Conservation (phyloP, 2,888 invertebrate species). For the Eumacrocentrus americanus region DNA sequence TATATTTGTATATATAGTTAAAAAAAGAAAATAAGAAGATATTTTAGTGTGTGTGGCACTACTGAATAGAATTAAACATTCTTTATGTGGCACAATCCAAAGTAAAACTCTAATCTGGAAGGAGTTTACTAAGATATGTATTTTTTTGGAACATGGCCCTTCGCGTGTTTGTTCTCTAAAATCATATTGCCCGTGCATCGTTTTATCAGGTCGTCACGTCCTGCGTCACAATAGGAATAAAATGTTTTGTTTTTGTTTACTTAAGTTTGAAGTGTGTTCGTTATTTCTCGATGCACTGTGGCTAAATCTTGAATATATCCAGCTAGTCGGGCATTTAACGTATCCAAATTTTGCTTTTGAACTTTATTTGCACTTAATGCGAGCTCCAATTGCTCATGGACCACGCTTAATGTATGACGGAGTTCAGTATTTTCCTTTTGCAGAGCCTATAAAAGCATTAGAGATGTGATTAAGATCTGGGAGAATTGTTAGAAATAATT, state of each 20-base stretch:
- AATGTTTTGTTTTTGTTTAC: constrained; percentile 29
- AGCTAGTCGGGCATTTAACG: constrained; percentile 83
- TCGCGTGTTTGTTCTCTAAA: constrained; percentile 29
- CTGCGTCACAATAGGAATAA: constrained; percentile 25
- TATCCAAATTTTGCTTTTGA: constrained; percentile 79
- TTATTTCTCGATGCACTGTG: constrained; percentile 82
- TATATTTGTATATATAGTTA: neutral
- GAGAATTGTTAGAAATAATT: neutral
- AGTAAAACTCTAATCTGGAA: constrained; percentile 28
- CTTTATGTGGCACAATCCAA: constrained; percentile 25
- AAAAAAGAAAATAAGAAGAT: constrained; percentile 9
- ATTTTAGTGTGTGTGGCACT: constrained; percentile 34
- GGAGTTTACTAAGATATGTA: constrained; percentile 40
- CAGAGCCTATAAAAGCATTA: constrained; percentile 58
- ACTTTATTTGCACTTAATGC: constrained; percentile 82
- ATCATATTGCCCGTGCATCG: constrained; percentile 11
- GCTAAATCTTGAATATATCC: constrained; percentile 80
- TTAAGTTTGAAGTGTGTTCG: constrained; percentile 81
- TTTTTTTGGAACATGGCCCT: constrained; percentile 44
- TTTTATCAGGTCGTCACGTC: constrained; percentile 27
- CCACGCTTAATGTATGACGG: constrained; percentile 72
- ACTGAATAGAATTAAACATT: constrained; percentile 1
- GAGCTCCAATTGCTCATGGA: constrained; percentile 81
- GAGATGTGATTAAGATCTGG: too few relatives aligned
- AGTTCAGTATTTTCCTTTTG: constrained; percentile 72